These are phyloP conservation scores for Ostrea edulis DNA, from an alignment of 1,140 invertebrate genomes.

Conservation along the genomic window DNA sequence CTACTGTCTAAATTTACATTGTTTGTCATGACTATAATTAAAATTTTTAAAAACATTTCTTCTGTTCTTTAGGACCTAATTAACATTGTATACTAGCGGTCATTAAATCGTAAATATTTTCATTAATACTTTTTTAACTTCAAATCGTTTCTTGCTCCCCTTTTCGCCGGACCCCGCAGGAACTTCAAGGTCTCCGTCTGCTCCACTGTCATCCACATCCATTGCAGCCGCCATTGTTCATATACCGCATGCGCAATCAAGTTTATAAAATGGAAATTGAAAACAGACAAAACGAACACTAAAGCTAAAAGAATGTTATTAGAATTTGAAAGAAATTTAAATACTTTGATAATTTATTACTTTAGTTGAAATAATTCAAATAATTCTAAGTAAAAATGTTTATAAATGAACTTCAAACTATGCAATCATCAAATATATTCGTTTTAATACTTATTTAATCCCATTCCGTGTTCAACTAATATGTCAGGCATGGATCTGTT, in stretches of 20 bases:
- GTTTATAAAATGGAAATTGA: background rate
- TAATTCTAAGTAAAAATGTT: background rate
- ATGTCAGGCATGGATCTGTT: slow-evolving; percentile 45
- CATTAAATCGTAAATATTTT: too few species aligned
- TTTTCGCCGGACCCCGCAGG: slow-evolving; percentile 69
- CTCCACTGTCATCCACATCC: slow-evolving; percentile 74
- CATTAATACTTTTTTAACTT: slow-evolving; percentile 78
- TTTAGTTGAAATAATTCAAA: background rate
- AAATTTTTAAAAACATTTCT: too few species aligned
- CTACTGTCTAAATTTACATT: too few species aligned
- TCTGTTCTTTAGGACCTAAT: too few species aligned
- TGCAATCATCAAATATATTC: background rate
- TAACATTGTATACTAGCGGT: too few species aligned
- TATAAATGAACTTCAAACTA: background rate
- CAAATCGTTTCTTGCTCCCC: slow-evolving; percentile 78
- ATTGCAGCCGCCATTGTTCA: slow-evolving; percentile 78
- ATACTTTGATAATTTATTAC: background rate
- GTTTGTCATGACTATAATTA: too few species aligned
- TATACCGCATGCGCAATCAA: background rate
- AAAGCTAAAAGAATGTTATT: background rate
- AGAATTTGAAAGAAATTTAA: background rate
- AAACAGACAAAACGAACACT: background rate
- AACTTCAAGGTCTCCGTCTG: slow-evolving; percentile 65
- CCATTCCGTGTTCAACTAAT: slow-evolving; percentile 1
- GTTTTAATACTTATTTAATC: background rate